These are phyloP conservation scores for Panzeria rudis DNA, from an alignment of 2,888 invertebrate species.

Conservation along the genomic window DNA sequence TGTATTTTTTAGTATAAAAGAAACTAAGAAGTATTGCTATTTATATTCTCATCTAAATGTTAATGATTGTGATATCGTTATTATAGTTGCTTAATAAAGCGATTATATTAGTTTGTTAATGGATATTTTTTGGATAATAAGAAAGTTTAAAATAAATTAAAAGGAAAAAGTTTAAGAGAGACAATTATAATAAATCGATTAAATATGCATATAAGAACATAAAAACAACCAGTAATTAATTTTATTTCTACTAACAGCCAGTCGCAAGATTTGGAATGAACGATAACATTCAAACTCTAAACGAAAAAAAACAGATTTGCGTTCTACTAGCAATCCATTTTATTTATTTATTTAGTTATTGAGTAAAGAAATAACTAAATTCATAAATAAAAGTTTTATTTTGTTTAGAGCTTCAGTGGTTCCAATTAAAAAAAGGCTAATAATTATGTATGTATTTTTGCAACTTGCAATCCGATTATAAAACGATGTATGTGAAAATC, in stretches of 20 bases:
- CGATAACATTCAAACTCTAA: too few species aligned
- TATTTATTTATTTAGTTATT: too few species aligned
- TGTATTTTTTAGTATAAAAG: not conserved
- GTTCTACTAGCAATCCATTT: too few species aligned
- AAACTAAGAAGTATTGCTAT: constrained; percentile 49
- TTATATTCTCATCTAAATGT: constrained; percentile 68
- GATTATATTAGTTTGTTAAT: constrained; percentile 33
- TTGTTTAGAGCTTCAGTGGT: too few species aligned
- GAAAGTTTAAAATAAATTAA: constrained; percentile 27
- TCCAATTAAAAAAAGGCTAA: too few species aligned
- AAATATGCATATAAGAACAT: not conserved
- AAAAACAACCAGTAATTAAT: not conserved
- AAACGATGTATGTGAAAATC: too few species aligned
- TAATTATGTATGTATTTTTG: too few species aligned
- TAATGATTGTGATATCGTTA: constrained; percentile 57
- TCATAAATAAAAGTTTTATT: too few species aligned
- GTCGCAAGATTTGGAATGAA: too few species aligned
- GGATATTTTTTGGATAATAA: constrained; percentile 16
- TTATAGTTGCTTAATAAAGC: constrained; percentile 25
- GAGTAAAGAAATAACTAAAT: too few species aligned
- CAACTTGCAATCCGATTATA: too few species aligned
- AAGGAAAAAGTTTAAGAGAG: constrained; percentile 26
- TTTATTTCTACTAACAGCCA: not conserved
- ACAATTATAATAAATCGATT: constrained; percentile 28
- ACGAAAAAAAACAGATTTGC: too few species aligned